Evolutionary conservation across 1,140 invertebrate genomes (phyloP), one percentile per base, ranked within the genome.

Genomic region (Melitaea cinxia): DNA sequence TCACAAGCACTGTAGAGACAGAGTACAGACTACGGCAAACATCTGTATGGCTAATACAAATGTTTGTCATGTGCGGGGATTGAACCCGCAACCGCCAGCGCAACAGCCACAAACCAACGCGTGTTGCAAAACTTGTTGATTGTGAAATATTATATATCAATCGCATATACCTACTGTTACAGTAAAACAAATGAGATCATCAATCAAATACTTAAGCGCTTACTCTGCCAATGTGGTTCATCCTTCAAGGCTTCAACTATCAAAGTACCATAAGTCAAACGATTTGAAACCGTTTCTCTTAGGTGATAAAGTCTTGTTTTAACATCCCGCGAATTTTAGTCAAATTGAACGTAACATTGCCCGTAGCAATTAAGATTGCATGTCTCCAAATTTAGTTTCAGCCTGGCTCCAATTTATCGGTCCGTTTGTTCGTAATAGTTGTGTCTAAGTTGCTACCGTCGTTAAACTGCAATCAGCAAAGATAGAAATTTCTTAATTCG

Each of bases 341-440:
- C 70, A 76, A 78, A 79, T 75, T 74, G 61, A 56, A 72, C 58
- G 61, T n/a, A 70, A 70, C 58, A 72, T 67, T 52, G 75, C 56
- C 69, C 59, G 54, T 37, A 66, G 73, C 71, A 79, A 82, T 82
- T 82, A 82, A 82, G 75, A 79, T 79, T 79, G 77, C 72, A 76
- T 73, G 79, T 79, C 75, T 66, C 74, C 70, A 73, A 81, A 79
- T 81, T 79, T 72, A 75, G 73, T 76, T 81, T 57, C 62, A 78
- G 66, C 73, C 70, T 54, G 62, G 9, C 59, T 72, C 47, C 57
- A 78, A 81, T 78, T 81, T 81, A 77, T 78, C 63, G 73, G 68
- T 68, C 59, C 62, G 63, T 68, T 72, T 65, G 42, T 37, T 55
- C 49, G 23, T 42, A 4, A 47, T 47, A 47, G 42, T 47, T 47